Conservation (phyloP, 53 echinoderm and acorn worm species). For the Zoroaster sp. region DNA sequence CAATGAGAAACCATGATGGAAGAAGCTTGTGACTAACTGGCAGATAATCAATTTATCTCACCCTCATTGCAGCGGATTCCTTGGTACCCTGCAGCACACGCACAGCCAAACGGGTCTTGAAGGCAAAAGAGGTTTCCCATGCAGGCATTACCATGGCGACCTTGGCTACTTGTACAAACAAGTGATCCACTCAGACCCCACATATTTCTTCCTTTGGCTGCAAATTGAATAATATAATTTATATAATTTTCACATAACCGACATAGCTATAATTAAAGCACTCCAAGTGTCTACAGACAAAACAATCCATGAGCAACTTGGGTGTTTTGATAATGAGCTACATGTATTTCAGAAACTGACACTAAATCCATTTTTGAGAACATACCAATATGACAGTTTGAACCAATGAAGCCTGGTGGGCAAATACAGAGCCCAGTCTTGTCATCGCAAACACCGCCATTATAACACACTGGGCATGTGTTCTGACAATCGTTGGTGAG, state of each 20-base stretch:
- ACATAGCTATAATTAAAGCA: too few relatives aligned
- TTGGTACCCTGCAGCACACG: constrained; percentile 44
- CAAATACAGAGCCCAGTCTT: constrained; percentile 69
- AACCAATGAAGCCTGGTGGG: constrained; percentile 71
- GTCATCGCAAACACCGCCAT: constrained; percentile 73
- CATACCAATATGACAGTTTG: constrained; percentile 59
- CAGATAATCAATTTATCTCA: background rate
- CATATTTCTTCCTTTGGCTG: constrained; percentile 39
- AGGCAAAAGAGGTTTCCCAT: constrained; percentile 30
- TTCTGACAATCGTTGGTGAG: too few relatives aligned
- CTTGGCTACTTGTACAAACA: background rate
- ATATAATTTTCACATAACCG: too few relatives aligned
- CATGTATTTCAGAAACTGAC: too few relatives aligned
- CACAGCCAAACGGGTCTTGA: constrained; percentile 61
- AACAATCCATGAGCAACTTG: too few relatives aligned
- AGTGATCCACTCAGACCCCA: constrained; percentile 17
- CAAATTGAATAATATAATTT: background rate
- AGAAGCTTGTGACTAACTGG: background rate
- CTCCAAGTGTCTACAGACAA: too few relatives aligned
- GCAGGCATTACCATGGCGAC: background rate
- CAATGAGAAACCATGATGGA: background rate
- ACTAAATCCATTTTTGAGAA: too few relatives aligned
- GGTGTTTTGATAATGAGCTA: too few relatives aligned
- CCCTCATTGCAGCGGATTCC: constrained; percentile 25
- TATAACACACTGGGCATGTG: constrained; percentile 71